Base-by-base conservation (phyloP, 2,888 invertebrate genomes). In the Halictus quadricinctus region DNA sequence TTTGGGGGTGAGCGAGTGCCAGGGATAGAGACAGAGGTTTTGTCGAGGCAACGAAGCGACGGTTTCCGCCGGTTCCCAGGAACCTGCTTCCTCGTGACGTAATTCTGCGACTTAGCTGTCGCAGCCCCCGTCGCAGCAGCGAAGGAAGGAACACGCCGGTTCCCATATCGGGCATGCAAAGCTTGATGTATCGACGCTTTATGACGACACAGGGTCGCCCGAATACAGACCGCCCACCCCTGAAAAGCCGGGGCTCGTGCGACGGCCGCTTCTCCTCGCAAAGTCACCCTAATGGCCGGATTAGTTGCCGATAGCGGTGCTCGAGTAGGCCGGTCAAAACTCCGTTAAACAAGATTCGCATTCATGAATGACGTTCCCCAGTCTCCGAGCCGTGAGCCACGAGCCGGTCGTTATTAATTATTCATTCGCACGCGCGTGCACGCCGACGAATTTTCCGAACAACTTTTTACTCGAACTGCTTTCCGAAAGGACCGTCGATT, bases 111-210 rank as follows among this genome's bases (percentile, higher is more conserved):
- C 91, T 91, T 89, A 90, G 89, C 88, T 87, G 86, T 12, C 25
- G 60, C 77, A 50, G 81, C 70, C 46, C 76, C 76, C 76, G 60
- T 75, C 81, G 76, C 69, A 74, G 74, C 85, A 8, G 36, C 36
- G 36, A 36, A 36, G 36, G 79, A 83, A 74, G 78, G 76, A 79
- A 54, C 83, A 86, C 80, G 83, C 88, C 60, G 79, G 92, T 94
- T 94, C 94, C 94, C 94, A 94, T 94, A 94, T 94, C 94, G 94
- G 88, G 91, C 90, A 94, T 94, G 94, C 94, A 94, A 94, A 94
- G 94, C 94, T 92, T 94, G 94, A 94, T 94, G 94, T 94, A 94
- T 94, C 94, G 94, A 94, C 92, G 93, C 92, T 93, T 93, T 93
- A 93, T 93, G 93, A 93, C 91, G 89, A 90, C 88, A 89, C 88